A percentile compares a stretch with the other conserved stretches of the same genome.
Conservation (phyloP, 2,888 invertebrate genomes). For the Diarsia dahlii region DNA sequence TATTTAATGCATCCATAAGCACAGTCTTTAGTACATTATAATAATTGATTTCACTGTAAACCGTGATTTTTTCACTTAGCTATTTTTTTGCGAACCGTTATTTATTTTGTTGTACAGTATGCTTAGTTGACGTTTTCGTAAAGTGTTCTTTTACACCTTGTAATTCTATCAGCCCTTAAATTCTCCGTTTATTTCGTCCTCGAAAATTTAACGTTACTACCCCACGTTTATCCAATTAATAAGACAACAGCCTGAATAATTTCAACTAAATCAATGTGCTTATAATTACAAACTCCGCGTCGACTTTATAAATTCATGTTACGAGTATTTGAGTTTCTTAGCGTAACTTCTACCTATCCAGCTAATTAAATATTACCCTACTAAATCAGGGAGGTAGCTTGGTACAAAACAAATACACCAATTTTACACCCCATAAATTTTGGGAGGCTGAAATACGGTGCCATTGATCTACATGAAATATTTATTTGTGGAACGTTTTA, state of each 20-base stretch:
- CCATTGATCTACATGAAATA: slow-evolving; percentile 30
- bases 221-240: slow-evolving; percentile 45
- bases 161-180: background rate
- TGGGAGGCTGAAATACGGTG: slow-evolving; percentile 44
- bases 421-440: slow-evolving; percentile 71
- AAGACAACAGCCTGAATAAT: slow-evolving; percentile 43
- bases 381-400: slow-evolving; percentile 66
- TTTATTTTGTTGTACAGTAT: too few species aligned
- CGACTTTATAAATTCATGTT: slow-evolving; percentile 54
- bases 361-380: slow-evolving; percentile 68
- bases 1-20: too few species aligned
- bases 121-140: too few species aligned
- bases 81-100: too few species aligned
- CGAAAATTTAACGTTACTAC: background rate
- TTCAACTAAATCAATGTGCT: slow-evolving; percentile 52
- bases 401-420: slow-evolving; percentile 67
- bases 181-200: background rate
- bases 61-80: too few species aligned
- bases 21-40: too few species aligned
- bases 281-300: slow-evolving; percentile 52
- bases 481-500: slow-evolving; percentile 29
- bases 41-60: too few species aligned
- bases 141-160: too few species aligned
- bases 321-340: slow-evolving; percentile 44
- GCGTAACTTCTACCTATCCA: slow-evolving; percentile 53